Percentiles rank a stretch among this genome's conserved stretches.
phyloP scores from a whole-genome alignment of 64 coral and sea anemone species.

The Pocillopora verrucosa region DNA sequence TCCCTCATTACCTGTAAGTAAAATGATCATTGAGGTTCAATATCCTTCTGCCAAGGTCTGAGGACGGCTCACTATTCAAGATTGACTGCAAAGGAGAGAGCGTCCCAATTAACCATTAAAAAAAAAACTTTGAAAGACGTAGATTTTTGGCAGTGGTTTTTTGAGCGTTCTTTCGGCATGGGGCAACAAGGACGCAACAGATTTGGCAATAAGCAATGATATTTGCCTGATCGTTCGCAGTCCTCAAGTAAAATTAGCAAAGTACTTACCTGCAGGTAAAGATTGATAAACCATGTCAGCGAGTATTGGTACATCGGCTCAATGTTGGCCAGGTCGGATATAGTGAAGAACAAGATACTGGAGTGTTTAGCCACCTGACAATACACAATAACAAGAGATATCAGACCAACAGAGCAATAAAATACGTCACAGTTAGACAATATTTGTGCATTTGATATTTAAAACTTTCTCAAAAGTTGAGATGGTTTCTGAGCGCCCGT shows the following conservation, averaged over 20 bases:
- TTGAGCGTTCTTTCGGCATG: too few relatives aligned
- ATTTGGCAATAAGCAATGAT: too few relatives aligned
- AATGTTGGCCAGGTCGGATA: constrained; percentile 95
- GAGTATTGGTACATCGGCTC: constrained; percentile 98
- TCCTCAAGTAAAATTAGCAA: too few relatives aligned
- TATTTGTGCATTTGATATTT: too few relatives aligned
- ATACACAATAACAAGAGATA: neutral
- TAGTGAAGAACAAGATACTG: constrained; percentile 92
- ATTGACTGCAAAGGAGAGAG: constrained; percentile 72
- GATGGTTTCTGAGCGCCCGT: too few relatives aligned
- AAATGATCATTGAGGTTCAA: constrained; percentile 92
- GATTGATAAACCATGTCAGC: constrained; percentile 88
- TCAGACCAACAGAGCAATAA: neutral
- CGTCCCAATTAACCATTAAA: neutral
- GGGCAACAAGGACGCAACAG: too few relatives aligned
- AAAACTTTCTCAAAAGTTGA: too few relatives aligned
- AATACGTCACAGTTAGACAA: neutral
- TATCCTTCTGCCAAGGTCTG: constrained; percentile 66
- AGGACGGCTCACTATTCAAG: constrained; percentile 77
- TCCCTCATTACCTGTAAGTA: constrained; percentile 73
- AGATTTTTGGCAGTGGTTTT: too few relatives aligned
- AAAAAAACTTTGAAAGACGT: neutral
- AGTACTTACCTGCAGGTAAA: constrained; percentile 59
- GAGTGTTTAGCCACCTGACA: constrained; percentile 81
- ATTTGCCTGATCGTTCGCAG: too few relatives aligned